Evolutionary conservation across 1,140 invertebrate genomes (phyloP), one percentile per base, ranked within the genome.

Genomic region (Drosophila kikkawai): DNA sequence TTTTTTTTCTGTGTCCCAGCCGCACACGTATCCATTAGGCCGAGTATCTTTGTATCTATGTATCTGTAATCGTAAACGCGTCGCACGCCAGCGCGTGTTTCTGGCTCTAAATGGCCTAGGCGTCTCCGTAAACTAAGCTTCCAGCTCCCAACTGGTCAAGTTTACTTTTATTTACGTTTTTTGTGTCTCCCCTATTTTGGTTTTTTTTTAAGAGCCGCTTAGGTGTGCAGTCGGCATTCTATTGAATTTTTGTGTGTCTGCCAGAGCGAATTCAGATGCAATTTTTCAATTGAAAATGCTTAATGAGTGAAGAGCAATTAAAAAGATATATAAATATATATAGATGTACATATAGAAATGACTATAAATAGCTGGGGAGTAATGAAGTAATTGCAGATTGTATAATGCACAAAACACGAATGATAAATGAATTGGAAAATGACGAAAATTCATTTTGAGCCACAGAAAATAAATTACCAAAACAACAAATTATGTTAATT

Each of bases 251-350:
- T 37, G 13, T 36, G 75, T 59, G 65, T 75, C 37, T 56, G 56
- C 22, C 36, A n/a, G 42, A 55, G 53, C 59, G 64, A 67, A 84
- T 80, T 84, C 71, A 69, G 77, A 50, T 80, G 84, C 69, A 84
- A 80, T 88, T 84, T 80, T 83, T 75, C 85, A 88, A 83, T 83
- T 86, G 80, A 88, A 51, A 42, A 34, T 53, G 73, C 70, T 63
- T 67, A 83, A 64, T 78, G 67, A 60, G 69, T 67, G 63, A 58
- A 60, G 51, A 78, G 47, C 75, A 82, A 82, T 87, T 70, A 87
- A 44, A 55, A 42, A 37, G 42, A 64, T 34, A 37, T 39, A 75
- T 56, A 73, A n/a, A n/a, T 13, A 53, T 22, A 32, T 36, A 29
- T 32, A 37, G 29, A 75, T 48, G 22, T 13, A 22, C 32, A 74